phyloP scores from a whole-genome alignment of 1,140 invertebrate genomes.

The Aphelinus atriplicis region DNA sequence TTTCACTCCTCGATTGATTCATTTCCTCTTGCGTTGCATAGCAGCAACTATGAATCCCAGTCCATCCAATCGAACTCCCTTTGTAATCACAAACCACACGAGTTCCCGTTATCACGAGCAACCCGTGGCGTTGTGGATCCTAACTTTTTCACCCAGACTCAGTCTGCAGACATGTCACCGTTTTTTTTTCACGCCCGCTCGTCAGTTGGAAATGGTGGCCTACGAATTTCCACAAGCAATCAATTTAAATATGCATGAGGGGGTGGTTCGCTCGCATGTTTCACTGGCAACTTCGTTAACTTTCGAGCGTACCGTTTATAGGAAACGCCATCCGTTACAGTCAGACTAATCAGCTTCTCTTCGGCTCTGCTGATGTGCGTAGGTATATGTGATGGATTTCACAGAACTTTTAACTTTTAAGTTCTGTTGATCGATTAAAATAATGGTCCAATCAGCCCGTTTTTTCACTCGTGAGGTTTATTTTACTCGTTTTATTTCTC shows the following conservation, averaged over 20 bases:
- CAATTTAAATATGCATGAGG: slow-evolving; percentile 31
- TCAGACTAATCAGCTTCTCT: slow-evolving; percentile 8
- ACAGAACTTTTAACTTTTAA: too few species aligned
- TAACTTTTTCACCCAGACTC: not conserved
- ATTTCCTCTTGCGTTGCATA: too few species aligned
- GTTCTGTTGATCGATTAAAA: too few species aligned
- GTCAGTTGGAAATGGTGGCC: not conserved
- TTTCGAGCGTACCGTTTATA: slow-evolving; percentile 1
- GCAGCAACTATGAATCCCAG: too few species aligned
- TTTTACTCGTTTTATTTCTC: too few species aligned
- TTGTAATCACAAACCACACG: not conserved
- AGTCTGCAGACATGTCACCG: not conserved
- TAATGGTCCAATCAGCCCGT: too few species aligned
- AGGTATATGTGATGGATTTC: too few species aligned
- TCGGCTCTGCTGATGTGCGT: not conserved
- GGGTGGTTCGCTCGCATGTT: not conserved
- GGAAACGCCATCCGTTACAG: not conserved
- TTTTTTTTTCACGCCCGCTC: not conserved
- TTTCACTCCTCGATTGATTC: too few species aligned
- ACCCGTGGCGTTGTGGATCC: not conserved
- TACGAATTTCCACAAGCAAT: slow-evolving; percentile 23
- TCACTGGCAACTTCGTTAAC: slow-evolving; percentile 22
- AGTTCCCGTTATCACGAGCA: not conserved
- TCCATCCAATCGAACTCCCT: not conserved
- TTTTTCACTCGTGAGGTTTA: too few species aligned